phyloP scores from a whole-genome alignment of 2,888 invertebrate species.

The Ophion obscuratus region DNA sequence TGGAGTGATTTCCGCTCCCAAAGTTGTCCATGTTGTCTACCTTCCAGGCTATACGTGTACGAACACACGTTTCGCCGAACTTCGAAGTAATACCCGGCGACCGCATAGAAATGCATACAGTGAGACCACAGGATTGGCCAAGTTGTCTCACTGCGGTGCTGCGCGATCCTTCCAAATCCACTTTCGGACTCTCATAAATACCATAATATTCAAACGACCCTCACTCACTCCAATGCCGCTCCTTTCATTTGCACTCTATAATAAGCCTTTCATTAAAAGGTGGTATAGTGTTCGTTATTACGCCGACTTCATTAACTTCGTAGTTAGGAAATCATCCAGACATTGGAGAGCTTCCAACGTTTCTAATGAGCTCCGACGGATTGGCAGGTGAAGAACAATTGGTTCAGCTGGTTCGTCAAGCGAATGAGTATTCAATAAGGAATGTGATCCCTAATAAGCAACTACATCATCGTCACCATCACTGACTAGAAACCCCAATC shows the following conservation, averaged over 20 bases:
- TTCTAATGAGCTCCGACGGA: neutral
- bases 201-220: conserved; percentile 43
- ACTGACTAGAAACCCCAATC: neutral
- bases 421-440: neutral
- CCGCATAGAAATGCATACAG: conserved; percentile 40
- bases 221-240: neutral
- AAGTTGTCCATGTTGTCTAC: conserved; percentile 47
- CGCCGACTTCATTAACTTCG: neutral
- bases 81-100: conserved; percentile 34
- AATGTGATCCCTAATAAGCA: neutral
- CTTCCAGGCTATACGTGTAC: conserved; percentile 5
- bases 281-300: neutral
- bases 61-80: conserved; percentile 35
- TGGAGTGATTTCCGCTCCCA: conserved; percentile 25
- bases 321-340: neutral
- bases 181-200: conserved; percentile 38
- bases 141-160: conserved; percentile 18
- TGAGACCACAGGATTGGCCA: conserved; percentile 29
- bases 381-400: neutral
- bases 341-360: neutral
- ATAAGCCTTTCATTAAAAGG: neutral
- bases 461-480: neutral
- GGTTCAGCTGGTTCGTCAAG: neutral
- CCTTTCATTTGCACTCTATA: neutral
- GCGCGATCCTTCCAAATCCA: neutral